phyloP scores from a whole-genome alignment of 2,888 invertebrate species.

The Autographa gamma region DNA sequence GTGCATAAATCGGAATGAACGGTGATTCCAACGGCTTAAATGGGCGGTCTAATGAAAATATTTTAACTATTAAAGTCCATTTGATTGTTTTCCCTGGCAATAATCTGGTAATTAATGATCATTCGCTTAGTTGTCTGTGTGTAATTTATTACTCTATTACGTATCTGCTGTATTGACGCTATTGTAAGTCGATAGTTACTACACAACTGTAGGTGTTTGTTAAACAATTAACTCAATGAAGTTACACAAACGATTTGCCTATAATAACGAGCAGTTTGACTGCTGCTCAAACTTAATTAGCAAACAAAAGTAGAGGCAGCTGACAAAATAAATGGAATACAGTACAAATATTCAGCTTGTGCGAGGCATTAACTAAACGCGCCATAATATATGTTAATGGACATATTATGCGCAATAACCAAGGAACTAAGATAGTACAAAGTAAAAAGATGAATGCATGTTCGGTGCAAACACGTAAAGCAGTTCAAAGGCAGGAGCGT shows the following conservation, averaged over 20 bases:
- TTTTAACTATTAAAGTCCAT: slow-evolving; percentile 72
- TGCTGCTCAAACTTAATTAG: slow-evolving; percentile 12
- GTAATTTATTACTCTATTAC: slow-evolving; percentile 53
- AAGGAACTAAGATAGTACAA: slow-evolving; percentile 51
- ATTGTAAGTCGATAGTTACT: slow-evolving; percentile 23
- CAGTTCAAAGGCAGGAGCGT: slow-evolving; percentile 75
- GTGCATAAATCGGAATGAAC: slow-evolving; percentile 72
- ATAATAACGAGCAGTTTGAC: slow-evolving; percentile 30
- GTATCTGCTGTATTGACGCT: slow-evolving; percentile 38
- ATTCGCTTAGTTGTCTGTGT: slow-evolving; percentile 47
- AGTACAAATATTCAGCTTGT: slow-evolving; percentile 14
- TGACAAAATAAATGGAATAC: slow-evolving; percentile 16
- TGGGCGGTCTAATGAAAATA: slow-evolving; percentile 75
- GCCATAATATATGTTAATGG: slow-evolving; percentile 21
- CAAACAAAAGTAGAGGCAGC: slow-evolving; percentile 6
- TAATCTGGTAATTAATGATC: slow-evolving; percentile 68
- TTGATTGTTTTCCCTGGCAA: slow-evolving; percentile 75
- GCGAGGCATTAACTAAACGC: neutral
- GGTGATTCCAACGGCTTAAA: slow-evolving; percentile 74
- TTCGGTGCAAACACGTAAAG: slow-evolving; percentile 64
- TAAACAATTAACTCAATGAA: slow-evolving; percentile 30
- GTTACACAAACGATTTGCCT: slow-evolving; percentile 22
- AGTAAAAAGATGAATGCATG: slow-evolving; percentile 62
- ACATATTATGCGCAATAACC: slow-evolving; percentile 25
- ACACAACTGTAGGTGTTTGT: slow-evolving; percentile 39